Evolutionary conservation across 1,140 invertebrate species (phyloP).

Genomic region (Belonocnema kinseyi): DNA sequence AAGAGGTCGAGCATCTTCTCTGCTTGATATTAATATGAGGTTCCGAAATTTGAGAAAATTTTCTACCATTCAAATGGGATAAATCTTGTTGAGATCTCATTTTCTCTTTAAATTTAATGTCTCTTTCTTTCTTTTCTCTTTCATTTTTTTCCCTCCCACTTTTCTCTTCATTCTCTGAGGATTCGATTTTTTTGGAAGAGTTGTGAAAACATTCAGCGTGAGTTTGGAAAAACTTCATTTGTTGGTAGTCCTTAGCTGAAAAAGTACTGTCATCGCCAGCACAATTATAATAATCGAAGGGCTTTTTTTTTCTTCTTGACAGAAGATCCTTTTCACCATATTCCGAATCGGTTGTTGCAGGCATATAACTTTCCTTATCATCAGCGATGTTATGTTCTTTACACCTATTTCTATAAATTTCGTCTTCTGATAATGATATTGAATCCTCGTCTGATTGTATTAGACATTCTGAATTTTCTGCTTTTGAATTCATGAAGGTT

Average conservation of each 20-base stretch:
- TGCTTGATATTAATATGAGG: constrained; percentile 41
- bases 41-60: constrained; percentile 38
- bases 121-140: not conserved
- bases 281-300: not conserved
- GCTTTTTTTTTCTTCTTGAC: not conserved
- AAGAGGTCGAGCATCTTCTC: constrained; percentile 26
- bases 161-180: not conserved
- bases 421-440: not conserved
- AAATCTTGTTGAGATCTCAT: constrained; percentile 56
- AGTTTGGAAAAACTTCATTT: constrained; percentile 15
- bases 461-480: not conserved
- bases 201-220: not conserved
- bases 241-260: constrained; percentile 14
- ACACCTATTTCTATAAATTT: constrained; percentile 17
- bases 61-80: constrained; percentile 12
- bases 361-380: constrained; percentile 11
- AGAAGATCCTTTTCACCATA: not conserved
- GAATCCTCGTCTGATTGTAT: not conserved
- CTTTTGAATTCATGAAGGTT: not conserved
- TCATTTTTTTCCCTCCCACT: not conserved
- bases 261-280: not conserved
- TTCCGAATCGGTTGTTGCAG: constrained; percentile 20
- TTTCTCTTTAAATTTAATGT: constrained; percentile 31
- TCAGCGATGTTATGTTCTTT: not conserved
- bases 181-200: not conserved